These are phyloP conservation scores for Diarsia brunnea DNA, from an alignment of 2,888 invertebrate genomes.

Conservation along the genomic window DNA sequence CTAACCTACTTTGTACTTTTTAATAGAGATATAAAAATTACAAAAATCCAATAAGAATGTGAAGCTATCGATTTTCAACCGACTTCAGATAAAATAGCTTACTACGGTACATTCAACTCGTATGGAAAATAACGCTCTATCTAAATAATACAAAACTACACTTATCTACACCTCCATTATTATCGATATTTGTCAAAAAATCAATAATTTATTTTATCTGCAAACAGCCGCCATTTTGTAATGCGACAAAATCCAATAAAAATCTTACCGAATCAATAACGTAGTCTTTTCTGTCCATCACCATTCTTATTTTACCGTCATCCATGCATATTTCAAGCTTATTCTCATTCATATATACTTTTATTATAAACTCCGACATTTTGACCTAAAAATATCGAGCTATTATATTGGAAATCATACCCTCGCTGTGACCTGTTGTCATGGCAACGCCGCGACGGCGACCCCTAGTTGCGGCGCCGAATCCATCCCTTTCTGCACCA, in stretches of 20 bases:
- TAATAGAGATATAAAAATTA: background rate
- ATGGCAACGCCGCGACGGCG: conserved; percentile 83
- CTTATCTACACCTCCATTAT: conserved; percentile 25
- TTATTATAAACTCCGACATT: conserved; percentile 78
- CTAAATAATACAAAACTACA: conserved; percentile 22
- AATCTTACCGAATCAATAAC: conserved; percentile 81
- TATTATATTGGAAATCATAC: conserved; percentile 87
- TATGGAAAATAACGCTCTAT: background rate
- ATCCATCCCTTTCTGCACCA: conserved; percentile 71
- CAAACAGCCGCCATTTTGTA: conserved; percentile 61
- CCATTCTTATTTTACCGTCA: conserved; percentile 62
- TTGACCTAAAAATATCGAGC: conserved; percentile 86
- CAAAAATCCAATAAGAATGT: background rate
- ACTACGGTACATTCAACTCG: background rate
- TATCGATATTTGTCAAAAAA: conserved; percentile 61
- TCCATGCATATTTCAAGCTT: conserved; percentile 71
- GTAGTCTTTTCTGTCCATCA: conserved; percentile 70
- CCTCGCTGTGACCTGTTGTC: conserved; percentile 81
- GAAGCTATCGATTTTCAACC: background rate
- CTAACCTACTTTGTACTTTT: background rate
- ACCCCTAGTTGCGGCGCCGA: conserved; percentile 69
- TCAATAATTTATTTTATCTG: conserved; percentile 55
- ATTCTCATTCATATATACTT: conserved; percentile 74
- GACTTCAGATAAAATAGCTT: background rate
- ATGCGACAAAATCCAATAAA: conserved; percentile 57